phyloP scores from a whole-genome alignment of 2,888 invertebrate genomes.

The Therioaphis trifolii region DNA sequence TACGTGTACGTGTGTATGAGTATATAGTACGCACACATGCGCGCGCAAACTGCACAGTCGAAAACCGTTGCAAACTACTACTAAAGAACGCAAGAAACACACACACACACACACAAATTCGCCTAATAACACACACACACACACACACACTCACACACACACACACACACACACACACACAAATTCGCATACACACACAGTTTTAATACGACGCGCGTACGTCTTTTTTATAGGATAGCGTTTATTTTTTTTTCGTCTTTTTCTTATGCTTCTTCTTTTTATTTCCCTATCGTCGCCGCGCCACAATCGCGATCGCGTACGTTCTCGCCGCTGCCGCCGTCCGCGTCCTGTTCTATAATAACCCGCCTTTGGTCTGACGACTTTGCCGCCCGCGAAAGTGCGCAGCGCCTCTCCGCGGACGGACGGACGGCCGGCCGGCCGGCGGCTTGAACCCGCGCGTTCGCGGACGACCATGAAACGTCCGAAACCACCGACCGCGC shows the following conservation, averaged over 20 bases:
- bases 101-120: too few relatives aligned
- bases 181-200: too few relatives aligned
- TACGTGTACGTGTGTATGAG: too few relatives aligned
- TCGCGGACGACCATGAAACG: slow-evolving; percentile 19
- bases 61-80: slow-evolving; percentile 28
- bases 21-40: too few relatives aligned
- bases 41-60: not conserved
- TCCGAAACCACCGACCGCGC: slow-evolving; percentile 20
- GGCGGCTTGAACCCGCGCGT: not conserved
- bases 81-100: slow-evolving; percentile 9
- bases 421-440: not conserved
- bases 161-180: too few relatives aligned
- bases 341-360: not conserved
- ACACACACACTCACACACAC: too few relatives aligned
- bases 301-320: not conserved
- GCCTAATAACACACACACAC: too few relatives aligned
- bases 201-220: not conserved
- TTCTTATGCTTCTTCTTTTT: too few relatives aligned
- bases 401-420: not conserved
- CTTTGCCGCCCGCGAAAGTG: not conserved
- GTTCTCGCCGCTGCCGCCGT: not conserved
- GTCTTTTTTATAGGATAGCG: slow-evolving; percentile 19
- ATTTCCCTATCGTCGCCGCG: not conserved
- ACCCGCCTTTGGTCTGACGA: not conserved
- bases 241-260: too few relatives aligned